A percentile compares a stretch with the other conserved stretches of the same genome.
Evolutionary conservation across 2,797 vertebrate genomes (phyloP).

Genomic region (Cossypha dichroa): DNA sequence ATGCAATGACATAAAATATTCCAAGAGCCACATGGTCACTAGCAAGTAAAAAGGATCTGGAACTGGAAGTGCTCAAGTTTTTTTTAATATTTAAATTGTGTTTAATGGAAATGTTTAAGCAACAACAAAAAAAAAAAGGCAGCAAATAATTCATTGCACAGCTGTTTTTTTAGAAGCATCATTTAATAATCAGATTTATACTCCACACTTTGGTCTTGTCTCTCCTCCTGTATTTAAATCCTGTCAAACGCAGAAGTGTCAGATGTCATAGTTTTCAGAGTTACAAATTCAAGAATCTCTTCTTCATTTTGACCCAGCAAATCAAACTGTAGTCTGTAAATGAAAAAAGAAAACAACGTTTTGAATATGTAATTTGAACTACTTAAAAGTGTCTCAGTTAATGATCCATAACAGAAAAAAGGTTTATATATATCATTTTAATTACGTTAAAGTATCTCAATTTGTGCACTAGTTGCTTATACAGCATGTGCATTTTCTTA

Average conservation of each 20-base stretch:
- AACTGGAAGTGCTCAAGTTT: neutral
- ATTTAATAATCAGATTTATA: neutral
- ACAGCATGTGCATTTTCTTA: neutral
- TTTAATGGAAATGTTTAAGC: neutral
- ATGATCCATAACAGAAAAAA: neutral
- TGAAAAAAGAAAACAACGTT: neutral
- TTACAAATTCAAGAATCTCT: neutral
- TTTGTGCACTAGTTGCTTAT: neutral
- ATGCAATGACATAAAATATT: neutral
- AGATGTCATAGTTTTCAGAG: neutral
- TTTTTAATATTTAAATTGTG: neutral
- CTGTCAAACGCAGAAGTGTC: neutral
- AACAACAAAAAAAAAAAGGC: neutral
- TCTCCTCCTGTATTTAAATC: neutral
- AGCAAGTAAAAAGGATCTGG: neutral
- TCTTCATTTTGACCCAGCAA: neutral
- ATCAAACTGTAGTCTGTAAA: neutral
- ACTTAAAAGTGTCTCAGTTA: neutral
- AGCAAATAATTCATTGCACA: neutral
- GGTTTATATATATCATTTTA: neutral
- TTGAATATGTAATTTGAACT: neutral
- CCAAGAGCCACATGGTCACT: fast-evolving
- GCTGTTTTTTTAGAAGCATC: neutral
- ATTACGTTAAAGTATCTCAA: neutral
- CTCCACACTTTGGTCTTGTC: neutral